phyloP scores from a whole-genome alignment of 2,113 vertebrate genomes.

The Hippocampus guttulatus region DNA sequence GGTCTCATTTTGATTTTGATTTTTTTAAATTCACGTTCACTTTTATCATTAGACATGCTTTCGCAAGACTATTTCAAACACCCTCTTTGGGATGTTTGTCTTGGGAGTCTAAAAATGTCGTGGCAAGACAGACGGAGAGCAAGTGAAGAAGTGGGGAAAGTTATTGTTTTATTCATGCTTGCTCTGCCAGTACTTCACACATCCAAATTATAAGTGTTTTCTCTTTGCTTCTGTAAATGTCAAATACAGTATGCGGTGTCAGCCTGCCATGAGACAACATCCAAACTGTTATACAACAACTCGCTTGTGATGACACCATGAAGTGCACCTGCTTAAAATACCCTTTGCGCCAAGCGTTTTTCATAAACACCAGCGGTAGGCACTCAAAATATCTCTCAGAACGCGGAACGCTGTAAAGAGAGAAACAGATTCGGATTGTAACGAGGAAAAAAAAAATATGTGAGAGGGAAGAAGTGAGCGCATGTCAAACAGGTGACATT shows the following conservation, averaged over 20 bases:
- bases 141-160: background rate
- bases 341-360: slow-evolving; percentile 10
- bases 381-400: background rate
- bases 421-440: slow-evolving; percentile 24
- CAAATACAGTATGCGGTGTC: background rate
- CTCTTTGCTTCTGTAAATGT: background rate
- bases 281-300: slow-evolving; percentile 2
- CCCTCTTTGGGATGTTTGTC: background rate
- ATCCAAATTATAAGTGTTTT: background rate
- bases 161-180: background rate
- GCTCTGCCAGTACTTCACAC: background rate
- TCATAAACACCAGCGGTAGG: slow-evolving; percentile 11
- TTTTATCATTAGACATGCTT: background rate
- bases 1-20: background rate
- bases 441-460: slow-evolving; percentile 22
- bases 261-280: background rate
- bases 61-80: background rate
- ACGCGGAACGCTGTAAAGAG: slow-evolving; percentile 6
- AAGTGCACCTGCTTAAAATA: slow-evolving; percentile 10
- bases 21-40: background rate
- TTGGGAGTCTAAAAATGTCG: background rate
- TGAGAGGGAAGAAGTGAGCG: slow-evolving; percentile 31
- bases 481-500: slow-evolving; percentile 34
- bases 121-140: background rate
- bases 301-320: background rate